Conservation (phyloP, 2,797 vertebrate genomes). For the Chaetophractus vellerosus region DNA sequence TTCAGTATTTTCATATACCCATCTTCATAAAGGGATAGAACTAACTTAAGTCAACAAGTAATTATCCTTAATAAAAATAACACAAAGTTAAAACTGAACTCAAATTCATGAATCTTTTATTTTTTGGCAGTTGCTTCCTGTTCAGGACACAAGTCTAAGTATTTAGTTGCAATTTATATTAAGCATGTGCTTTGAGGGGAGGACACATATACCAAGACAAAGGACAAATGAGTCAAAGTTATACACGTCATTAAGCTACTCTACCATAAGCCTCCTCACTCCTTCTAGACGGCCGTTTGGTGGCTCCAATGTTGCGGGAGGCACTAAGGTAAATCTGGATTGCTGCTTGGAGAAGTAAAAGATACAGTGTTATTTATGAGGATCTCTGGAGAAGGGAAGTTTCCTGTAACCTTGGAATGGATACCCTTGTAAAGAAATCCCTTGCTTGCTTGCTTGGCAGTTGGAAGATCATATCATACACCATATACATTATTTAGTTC, state of each 20-base stretch:
- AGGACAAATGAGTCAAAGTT: background rate
- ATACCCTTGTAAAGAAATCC: background rate
- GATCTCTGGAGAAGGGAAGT: background rate
- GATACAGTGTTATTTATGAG: background rate
- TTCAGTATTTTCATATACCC: conserved; percentile 43
- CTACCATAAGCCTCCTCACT: background rate
- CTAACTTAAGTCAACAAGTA: conserved; percentile 41
- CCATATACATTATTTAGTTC: background rate
- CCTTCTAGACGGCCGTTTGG: background rate
- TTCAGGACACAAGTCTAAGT: background rate
- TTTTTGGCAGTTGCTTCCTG: conserved; percentile 24
- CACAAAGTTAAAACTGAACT: conserved; percentile 1
- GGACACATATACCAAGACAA: background rate
- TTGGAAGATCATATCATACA: background rate
- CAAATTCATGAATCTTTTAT: conserved; percentile 20
- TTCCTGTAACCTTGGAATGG: background rate
- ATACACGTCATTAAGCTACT: rapidly evolving
- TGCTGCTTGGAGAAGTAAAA: background rate
- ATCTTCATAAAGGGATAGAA: conserved; percentile 33
- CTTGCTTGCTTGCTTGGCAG: background rate
- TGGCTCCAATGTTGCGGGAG: background rate
- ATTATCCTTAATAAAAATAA: background rate
- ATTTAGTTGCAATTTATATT: conserved; percentile 15
- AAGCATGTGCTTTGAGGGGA: background rate
- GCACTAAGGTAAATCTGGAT: background rate